phyloP scores from a whole-genome alignment of 2,888 invertebrate species.

The Orchesella flavescens region DNA sequence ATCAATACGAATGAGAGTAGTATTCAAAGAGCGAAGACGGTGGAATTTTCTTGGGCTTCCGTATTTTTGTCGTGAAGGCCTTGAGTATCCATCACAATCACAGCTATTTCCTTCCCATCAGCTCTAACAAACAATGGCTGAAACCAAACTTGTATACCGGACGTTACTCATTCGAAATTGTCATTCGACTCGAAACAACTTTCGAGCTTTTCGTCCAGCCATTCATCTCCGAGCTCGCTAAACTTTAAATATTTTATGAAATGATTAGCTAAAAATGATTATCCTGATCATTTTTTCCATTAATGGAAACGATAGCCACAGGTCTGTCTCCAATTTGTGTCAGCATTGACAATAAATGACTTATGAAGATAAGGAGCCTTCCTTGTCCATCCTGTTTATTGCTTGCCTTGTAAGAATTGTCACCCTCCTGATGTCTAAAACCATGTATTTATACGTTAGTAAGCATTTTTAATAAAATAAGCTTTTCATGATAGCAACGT shows the following conservation, averaged over 20 bases:
- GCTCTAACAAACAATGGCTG: neutral
- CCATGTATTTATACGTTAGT: no score
- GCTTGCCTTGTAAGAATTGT: no score
- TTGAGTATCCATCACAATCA: slow-evolving; percentile 14
- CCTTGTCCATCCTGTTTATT: no score
- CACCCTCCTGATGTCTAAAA: no score
- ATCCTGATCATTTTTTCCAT: slow-evolving; percentile 69
- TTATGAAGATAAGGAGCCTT: neutral
- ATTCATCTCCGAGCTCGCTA: no score
- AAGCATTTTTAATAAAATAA: no score
- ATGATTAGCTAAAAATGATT: slow-evolving; percentile 68
- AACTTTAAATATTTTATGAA: slow-evolving; percentile 65
- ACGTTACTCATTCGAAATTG: neutral
- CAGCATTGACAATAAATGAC: no score
- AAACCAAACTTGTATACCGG: neutral
- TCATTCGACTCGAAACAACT: no score
- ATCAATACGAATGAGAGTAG: neutral
- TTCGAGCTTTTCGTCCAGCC: no score
- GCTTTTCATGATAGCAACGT: no score
- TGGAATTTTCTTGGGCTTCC: neutral
- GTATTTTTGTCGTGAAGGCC: neutral
- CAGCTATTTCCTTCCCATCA: neutral
- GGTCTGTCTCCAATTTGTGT: slow-evolving; percentile 2
- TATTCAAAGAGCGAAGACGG: neutral
- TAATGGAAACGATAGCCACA: slow-evolving; percentile 64